A percentile compares a stretch with the other conserved stretches of the same genome.
Conservation (phyloP, 2,113 vertebrate genomes). For the Menidia beryllina region DNA sequence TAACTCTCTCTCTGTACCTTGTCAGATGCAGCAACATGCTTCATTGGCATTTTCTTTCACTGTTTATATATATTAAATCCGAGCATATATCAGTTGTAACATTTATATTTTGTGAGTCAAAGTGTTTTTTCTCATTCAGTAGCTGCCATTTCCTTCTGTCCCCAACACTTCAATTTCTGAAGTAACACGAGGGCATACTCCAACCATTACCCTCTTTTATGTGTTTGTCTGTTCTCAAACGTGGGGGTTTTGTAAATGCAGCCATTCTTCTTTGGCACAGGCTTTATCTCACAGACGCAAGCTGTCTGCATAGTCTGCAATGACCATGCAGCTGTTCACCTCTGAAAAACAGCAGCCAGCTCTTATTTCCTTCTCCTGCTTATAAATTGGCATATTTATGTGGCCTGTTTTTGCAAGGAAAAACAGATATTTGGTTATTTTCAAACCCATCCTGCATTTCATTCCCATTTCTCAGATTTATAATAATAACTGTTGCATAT, state of each 20-base stretch:
- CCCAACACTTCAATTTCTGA: constrained; percentile 43
- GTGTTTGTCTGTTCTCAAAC: constrained; percentile 42
- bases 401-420: constrained; percentile 21
- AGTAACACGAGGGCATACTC: constrained; percentile 56
- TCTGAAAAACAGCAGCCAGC: constrained; percentile 11
- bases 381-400: constrained; percentile 27
- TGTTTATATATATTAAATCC: not conserved
- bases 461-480: constrained; percentile 10
- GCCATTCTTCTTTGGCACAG: constrained; percentile 53
- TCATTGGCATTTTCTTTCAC: not conserved
- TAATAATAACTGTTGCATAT: not conserved
- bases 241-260: constrained; percentile 49
- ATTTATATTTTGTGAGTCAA: constrained; percentile 23
- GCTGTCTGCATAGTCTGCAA: constrained; percentile 30
- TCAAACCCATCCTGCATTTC: not conserved
- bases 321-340: constrained; percentile 27
- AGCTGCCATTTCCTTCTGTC: constrained; percentile 38
- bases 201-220: constrained; percentile 50
- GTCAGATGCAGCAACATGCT: no score
- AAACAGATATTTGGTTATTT: constrained; percentile 5
- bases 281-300: constrained; percentile 65
- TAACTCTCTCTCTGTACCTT: no score
- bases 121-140: constrained; percentile 33
- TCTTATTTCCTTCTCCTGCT: constrained; percentile 39
- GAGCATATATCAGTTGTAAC: constrained; percentile 34